phyloP scores from a whole-genome alignment of 1,140 invertebrate genomes.

The Euglossa dilemma region DNA sequence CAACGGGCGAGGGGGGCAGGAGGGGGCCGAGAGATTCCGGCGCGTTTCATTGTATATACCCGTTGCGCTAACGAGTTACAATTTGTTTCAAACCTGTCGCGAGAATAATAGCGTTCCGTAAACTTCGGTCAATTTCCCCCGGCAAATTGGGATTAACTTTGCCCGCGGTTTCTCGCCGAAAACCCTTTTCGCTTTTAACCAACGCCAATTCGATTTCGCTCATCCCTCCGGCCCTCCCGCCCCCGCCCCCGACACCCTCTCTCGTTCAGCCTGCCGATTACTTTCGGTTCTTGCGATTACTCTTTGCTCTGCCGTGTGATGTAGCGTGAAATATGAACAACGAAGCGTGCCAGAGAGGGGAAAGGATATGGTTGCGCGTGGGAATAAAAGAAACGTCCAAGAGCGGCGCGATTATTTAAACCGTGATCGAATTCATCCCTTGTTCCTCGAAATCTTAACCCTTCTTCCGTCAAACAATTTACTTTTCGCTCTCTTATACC shows the following conservation, averaged over 20 bases:
- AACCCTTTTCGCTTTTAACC: slow-evolving; percentile 47
- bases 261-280: slow-evolving; percentile 6
- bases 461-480: no score
- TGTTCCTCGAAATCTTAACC: no score
- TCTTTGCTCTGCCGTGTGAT: neutral
- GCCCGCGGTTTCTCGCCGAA: slow-evolving; percentile 43
- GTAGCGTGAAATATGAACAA: neutral
- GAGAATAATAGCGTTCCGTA: slow-evolving; percentile 48
- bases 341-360: neutral
- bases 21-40: slow-evolving; percentile 5
- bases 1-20: slow-evolving; percentile 11
- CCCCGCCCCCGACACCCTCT: neutral
- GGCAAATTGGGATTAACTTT: slow-evolving; percentile 55
- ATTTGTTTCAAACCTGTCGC: slow-evolving; percentile 60
- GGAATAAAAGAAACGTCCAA: neutral
- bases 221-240: neutral
- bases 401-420: neutral
- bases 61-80: slow-evolving; percentile 57
- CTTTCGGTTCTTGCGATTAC: slow-evolving; percentile 36
- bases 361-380: neutral
- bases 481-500: no score
- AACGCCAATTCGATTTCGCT: slow-evolving; percentile 41
- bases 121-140: slow-evolving; percentile 52
- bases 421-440: no score
- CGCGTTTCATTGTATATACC: slow-evolving; percentile 57